phyloP scores from a whole-genome alignment of 2,113 vertebrate genomes.

The Rhabdornis inornatus region DNA sequence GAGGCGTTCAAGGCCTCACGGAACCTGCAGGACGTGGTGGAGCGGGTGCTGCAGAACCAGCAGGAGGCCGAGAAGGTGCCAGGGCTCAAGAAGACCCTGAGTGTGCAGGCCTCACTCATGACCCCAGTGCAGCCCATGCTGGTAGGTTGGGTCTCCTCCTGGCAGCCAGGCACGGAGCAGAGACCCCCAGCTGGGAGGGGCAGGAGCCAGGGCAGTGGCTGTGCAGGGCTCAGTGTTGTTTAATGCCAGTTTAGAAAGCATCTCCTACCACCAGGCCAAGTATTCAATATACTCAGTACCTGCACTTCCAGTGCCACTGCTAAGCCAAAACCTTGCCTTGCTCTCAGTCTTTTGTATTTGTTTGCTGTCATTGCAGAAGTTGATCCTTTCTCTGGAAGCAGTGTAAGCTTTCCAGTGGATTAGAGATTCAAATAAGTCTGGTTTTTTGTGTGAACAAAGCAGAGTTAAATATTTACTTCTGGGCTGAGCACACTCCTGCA shows the following conservation, averaged over 20 bases:
- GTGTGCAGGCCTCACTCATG: slow-evolving; percentile 90
- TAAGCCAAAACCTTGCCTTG: background rate
- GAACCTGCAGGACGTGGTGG: slow-evolving; percentile 91
- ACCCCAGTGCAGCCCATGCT: slow-evolving; percentile 98
- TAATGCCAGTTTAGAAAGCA: background rate
- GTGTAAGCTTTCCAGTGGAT: background rate
- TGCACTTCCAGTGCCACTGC: background rate
- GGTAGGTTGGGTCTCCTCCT: slow-evolving; percentile 66
- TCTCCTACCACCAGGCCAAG: background rate
- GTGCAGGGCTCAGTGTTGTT: background rate
- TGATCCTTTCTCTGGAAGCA: background rate
- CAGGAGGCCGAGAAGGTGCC: slow-evolving; percentile 82
- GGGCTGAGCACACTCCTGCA: background rate
- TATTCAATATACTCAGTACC: accelerated
- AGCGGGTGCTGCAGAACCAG: slow-evolving; percentile 88
- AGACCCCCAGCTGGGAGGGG: background rate
- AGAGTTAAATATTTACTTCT: background rate
- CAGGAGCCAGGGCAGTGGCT: background rate
- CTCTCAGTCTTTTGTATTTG: background rate
- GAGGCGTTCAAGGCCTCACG: slow-evolving; percentile 97
- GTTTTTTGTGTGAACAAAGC: background rate
- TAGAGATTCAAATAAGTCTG: background rate
- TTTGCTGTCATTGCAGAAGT: background rate
- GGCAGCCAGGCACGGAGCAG: background rate
- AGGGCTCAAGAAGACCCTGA: slow-evolving; percentile 80